phyloP scores from a whole-genome alignment of 1,140 invertebrate genomes.

The Drosophila cardini region DNA sequence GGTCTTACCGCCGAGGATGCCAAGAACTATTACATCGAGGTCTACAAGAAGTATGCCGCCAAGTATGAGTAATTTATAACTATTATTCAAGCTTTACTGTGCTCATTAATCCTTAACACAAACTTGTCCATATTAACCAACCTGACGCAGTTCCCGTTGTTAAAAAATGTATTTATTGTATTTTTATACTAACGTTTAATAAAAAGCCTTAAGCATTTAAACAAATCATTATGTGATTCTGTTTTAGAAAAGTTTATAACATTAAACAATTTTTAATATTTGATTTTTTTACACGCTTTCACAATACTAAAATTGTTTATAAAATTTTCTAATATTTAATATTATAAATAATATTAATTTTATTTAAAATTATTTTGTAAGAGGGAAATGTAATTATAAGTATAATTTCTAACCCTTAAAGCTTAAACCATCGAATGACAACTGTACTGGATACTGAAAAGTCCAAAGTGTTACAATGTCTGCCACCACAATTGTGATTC shows the following conservation, averaged over 20 bases:
- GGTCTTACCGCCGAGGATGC: slow-evolving; percentile 92
- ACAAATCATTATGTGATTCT: not conserved
- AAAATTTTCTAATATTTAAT: too few species aligned
- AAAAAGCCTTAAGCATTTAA: slow-evolving; percentile 39
- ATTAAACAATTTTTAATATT: not conserved
- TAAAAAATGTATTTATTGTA: slow-evolving; percentile 54
- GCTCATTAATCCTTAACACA: not conserved
- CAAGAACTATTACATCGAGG: slow-evolving; percentile 92
- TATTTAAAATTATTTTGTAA: too few species aligned
- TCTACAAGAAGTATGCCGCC: slow-evolving; percentile 89
- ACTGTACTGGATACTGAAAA: too few species aligned
- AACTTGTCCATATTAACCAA: slow-evolving; percentile 3
- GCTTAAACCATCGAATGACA: too few species aligned
- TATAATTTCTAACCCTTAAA: too few species aligned
- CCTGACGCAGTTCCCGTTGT: slow-evolving; percentile 25
- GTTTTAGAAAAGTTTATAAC: not conserved
- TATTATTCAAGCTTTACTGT: slow-evolving; percentile 21
- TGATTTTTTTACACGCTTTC: too few species aligned
- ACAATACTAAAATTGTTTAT: too few species aligned
- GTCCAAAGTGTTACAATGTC: too few species aligned
- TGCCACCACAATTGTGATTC: too few species aligned
- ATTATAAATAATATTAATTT: too few species aligned
- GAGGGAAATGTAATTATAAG: too few species aligned
- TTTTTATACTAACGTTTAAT: slow-evolving; percentile 50
- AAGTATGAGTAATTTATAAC: slow-evolving; percentile 67